These are phyloP conservation scores for Phalacrocorax carbo DNA, from an alignment of 2,113 vertebrate genomes.

Conservation along the genomic window DNA sequence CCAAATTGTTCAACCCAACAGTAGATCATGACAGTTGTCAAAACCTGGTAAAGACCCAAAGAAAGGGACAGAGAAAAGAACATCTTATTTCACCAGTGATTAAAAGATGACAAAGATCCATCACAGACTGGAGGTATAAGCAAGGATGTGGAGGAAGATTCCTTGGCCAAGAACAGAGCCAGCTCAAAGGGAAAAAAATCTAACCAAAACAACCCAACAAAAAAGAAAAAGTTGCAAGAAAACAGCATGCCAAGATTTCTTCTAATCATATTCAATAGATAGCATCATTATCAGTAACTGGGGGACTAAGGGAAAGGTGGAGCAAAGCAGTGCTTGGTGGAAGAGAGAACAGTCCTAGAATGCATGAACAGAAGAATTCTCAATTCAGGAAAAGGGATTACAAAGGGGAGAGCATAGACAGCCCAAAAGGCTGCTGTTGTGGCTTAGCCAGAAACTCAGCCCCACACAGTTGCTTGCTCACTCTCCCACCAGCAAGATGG, in stretches of 20 bases:
- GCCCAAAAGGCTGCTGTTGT: not conserved
- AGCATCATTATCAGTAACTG: not conserved
- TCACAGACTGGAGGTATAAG: not conserved
- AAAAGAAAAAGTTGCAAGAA: not conserved
- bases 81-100: not conserved
- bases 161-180: not conserved
- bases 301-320: not conserved
- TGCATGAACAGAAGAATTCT: not conserved
- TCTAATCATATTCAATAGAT: not conserved
- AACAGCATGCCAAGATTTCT: not conserved
- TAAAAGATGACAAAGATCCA: not conserved
- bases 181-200: not conserved
- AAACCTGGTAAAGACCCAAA: not conserved
- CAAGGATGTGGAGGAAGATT: not conserved
- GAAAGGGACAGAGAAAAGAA: not conserved
- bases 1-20: too few relatives aligned
- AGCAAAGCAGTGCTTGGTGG: not conserved
- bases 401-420: not conserved
- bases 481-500: too few relatives aligned
- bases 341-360: not conserved
- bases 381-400: not conserved
- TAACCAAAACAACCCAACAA: too few relatives aligned
- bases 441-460: too few relatives aligned
- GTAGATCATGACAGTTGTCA: not conserved
- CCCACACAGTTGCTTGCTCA: too few relatives aligned